phyloP scores from a whole-genome alignment of 2,797 vertebrate genomes.

The Cygnus olor region DNA sequence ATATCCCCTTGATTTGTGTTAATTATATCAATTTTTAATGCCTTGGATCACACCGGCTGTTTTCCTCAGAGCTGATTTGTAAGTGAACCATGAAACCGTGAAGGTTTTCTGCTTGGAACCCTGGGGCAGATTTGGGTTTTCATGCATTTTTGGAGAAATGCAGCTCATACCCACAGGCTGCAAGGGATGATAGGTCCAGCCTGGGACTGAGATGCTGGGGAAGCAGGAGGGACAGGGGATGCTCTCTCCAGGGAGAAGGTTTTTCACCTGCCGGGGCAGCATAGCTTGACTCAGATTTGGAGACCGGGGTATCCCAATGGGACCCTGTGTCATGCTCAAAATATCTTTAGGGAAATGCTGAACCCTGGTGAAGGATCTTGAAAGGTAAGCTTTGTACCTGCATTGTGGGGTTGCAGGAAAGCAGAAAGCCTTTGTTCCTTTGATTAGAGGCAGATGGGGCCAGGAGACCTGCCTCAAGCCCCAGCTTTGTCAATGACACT shows the following conservation, averaged over 20 bases:
- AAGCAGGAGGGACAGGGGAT: not conserved
- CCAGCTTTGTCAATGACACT: not conserved
- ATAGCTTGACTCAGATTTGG: not conserved
- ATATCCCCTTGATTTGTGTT: constrained; percentile 14
- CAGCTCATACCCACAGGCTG: not conserved
- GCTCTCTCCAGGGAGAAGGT: not conserved
- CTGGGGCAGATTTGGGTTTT: not conserved
- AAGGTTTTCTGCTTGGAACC: not conserved
- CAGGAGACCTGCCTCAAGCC: not conserved
- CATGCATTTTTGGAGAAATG: not conserved
- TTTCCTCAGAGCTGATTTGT: not conserved
- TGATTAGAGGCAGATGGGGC: not conserved
- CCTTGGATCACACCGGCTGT: not conserved
- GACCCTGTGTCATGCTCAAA: not conserved
- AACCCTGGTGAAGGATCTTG: not conserved
- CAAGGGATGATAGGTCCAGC: not conserved
- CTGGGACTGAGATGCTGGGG: not conserved
- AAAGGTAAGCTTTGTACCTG: not conserved
- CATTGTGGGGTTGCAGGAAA: not conserved
- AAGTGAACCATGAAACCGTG: not conserved
- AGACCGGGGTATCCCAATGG: no score
- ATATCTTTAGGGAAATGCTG: not conserved
- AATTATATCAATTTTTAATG: constrained; percentile 43
- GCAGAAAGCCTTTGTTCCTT: not conserved
- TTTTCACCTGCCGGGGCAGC: not conserved